Conservation (phyloP, 2,113 vertebrate species). For the Pomatorhinus ruficollis region DNA sequence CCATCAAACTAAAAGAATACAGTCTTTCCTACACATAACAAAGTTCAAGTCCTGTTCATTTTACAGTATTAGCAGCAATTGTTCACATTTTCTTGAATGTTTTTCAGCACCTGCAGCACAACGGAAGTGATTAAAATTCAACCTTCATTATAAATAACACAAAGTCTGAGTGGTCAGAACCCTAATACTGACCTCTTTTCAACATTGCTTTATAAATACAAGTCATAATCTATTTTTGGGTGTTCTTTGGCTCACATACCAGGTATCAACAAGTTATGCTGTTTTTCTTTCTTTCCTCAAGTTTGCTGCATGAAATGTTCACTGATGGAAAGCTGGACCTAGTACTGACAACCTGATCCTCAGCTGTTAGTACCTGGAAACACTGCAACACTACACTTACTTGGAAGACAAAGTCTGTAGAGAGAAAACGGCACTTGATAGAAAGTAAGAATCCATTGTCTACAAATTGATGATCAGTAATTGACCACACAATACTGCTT, state of each 20-base stretch:
- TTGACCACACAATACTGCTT: background rate
- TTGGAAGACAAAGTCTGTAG: background rate
- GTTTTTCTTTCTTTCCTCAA: background rate
- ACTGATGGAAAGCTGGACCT: background rate
- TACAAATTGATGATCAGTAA: background rate
- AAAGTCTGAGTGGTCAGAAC: background rate
- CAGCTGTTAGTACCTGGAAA: background rate
- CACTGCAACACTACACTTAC: background rate
- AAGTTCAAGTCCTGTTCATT: background rate
- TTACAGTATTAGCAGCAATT: background rate
- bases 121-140: rapidly evolving
- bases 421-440: background rate
- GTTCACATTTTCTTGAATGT: background rate
- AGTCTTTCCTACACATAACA: rapidly evolving
- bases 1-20: background rate
- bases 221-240: background rate
- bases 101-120: background rate
- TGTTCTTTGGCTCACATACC: background rate
- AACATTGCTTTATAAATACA: background rate
- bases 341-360: background rate
- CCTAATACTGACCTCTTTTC: background rate
- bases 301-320: background rate
- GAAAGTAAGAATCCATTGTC: background rate
- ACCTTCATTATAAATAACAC: background rate
- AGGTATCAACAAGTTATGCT: rapidly evolving